These are phyloP conservation scores for Perodicticus potto DNA, from an alignment of 2,797 vertebrate species.

Conservation along the genomic window DNA sequence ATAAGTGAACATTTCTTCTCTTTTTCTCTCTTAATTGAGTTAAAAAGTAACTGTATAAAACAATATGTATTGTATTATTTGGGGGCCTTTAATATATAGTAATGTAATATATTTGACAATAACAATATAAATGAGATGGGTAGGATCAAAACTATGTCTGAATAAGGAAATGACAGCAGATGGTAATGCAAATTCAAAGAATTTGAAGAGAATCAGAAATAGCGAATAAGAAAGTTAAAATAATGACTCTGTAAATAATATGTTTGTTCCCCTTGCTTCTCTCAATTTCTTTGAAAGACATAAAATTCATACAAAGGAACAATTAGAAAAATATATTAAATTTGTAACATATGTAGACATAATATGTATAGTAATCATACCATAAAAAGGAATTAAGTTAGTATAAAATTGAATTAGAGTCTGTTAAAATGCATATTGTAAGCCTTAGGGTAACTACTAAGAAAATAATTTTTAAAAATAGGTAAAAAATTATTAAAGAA, in stretches of 20 bases:
- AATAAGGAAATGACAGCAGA: background rate
- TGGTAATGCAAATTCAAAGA: background rate
- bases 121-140: background rate
- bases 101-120: background rate
- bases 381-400: background rate
- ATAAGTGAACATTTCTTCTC: background rate
- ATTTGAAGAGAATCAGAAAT: background rate
- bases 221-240: background rate
- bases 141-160: background rate
- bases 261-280: background rate
- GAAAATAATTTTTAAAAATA: background rate
- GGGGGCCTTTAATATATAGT: background rate
- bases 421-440: background rate
- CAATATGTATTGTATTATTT: background rate
- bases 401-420: background rate
- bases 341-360: background rate
- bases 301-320: background rate
- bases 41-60: background rate
- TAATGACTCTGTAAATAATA: background rate
- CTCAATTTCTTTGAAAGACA: background rate
- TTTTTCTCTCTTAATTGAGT: background rate
- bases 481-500: conserved; percentile 19
- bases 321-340: background rate
- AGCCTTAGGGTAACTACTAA: background rate
- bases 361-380: background rate